phyloP scores from a whole-genome alignment of 2,113 vertebrate species.

The Elephantulus edwardii region DNA sequence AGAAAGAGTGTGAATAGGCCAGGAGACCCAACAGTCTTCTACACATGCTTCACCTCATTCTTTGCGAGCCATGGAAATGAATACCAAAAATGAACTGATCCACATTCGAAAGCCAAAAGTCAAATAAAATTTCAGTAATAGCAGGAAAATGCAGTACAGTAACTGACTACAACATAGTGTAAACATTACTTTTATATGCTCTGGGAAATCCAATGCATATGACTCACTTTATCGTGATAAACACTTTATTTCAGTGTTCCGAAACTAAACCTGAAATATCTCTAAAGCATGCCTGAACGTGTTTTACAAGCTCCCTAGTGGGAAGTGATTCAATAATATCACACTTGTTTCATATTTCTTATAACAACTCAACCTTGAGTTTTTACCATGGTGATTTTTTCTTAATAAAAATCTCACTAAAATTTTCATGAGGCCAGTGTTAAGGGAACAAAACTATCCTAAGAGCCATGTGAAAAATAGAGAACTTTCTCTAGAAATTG shows the following conservation, averaged over 20 bases:
- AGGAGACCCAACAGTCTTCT: background rate
- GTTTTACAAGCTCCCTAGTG: conserved; percentile 59
- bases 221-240: too few relatives aligned
- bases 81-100: background rate
- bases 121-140: conserved; percentile 57
- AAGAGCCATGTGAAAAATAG: conserved; percentile 59
- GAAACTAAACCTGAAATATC: too few relatives aligned
- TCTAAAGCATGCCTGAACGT: too few relatives aligned
- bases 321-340: conserved; percentile 66
- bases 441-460: conserved; percentile 52
- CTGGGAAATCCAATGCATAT: too few relatives aligned
- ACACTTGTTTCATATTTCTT: conserved; percentile 64
- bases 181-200: too few relatives aligned
- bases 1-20: background rate
- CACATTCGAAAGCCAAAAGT: conserved; percentile 60
- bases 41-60: background rate
- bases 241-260: too few relatives aligned
- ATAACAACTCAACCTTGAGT: conserved; percentile 67
- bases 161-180: too few relatives aligned
- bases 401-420: conserved; percentile 74
- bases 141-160: background rate
- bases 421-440: conserved; percentile 64
- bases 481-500: background rate
- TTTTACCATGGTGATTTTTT: conserved; percentile 53
- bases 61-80: background rate